phyloP scores from a whole-genome alignment of 2,797 vertebrate species.

The Neopelma chrysocephalum region DNA sequence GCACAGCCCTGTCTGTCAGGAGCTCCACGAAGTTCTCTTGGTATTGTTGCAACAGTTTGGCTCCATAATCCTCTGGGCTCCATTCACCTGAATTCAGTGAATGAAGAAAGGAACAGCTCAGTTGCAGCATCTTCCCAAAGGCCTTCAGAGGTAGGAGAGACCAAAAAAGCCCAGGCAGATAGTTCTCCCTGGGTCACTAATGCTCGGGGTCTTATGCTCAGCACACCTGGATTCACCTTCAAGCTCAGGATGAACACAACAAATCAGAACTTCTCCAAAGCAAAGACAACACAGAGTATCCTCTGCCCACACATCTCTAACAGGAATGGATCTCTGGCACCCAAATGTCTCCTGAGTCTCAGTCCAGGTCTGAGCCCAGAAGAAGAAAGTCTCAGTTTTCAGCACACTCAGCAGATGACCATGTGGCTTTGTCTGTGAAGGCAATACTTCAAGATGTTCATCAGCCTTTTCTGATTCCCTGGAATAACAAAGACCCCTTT shows the following conservation, averaged over 20 bases:
- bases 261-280: background rate
- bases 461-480: background rate
- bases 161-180: background rate
- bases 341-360: background rate
- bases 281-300: background rate
- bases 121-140: background rate
- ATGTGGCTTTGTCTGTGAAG: background rate
- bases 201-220: background rate
- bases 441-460: background rate
- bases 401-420: background rate
- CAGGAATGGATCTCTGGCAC: background rate
- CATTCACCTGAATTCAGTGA: conserved; percentile 27
- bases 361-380: background rate
- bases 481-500: background rate
- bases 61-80: conserved; percentile 64
- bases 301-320: background rate
- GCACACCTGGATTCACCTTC: background rate
- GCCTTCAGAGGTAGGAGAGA: background rate
- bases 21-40: conserved; percentile 68
- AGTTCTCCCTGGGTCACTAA: background rate
- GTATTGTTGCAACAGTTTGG: conserved; percentile 71
- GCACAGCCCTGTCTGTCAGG: conserved; percentile 52
- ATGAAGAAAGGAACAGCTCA: conserved; percentile 1
- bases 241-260: background rate
- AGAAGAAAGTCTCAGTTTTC: background rate